Percentiles rank a stretch among this genome's conserved stretches.
Evolutionary conservation across 2,113 vertebrate species (phyloP).

Genomic region (Pomatostomus ruficeps): DNA sequence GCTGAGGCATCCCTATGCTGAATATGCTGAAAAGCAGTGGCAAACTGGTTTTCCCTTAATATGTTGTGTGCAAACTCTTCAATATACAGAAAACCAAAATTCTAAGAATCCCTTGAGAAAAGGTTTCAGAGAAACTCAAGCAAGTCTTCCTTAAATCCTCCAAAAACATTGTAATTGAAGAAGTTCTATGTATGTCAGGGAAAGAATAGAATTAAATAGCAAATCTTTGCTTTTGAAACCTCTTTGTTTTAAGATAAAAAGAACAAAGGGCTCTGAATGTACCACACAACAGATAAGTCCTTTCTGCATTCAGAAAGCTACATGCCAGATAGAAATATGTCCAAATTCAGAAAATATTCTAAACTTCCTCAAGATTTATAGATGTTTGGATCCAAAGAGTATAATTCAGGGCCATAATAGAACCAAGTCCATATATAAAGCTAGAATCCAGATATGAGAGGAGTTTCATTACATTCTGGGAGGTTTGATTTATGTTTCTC

Average conservation of each 20-base stretch:
- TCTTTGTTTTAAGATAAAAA: slow-evolving; percentile 14
- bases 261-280: background rate
- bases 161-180: background rate
- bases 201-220: slow-evolving; percentile 7
- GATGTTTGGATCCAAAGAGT: background rate
- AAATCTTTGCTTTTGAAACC: slow-evolving; percentile 43
- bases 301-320: background rate
- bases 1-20: background rate
- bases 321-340: background rate
- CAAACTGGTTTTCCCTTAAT: background rate
- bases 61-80: slow-evolving; percentile 54
- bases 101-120: slow-evolving; percentile 30
- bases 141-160: slow-evolving; percentile 40
- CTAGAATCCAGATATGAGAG: background rate
- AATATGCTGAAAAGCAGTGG: slow-evolving; percentile 6
- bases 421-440: background rate
- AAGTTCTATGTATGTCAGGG: background rate
- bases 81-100: background rate
- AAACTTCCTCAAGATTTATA: background rate
- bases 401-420: background rate
- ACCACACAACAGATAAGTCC: background rate
- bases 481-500: background rate
- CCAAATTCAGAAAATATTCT: background rate
- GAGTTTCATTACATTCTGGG: background rate
- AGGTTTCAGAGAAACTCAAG: slow-evolving; percentile 14